A percentile compares a stretch with the other conserved stretches of the same genome.
Conservation (phyloP, 2,113 vertebrate species). For the Notarius quadriscutis region DNA sequence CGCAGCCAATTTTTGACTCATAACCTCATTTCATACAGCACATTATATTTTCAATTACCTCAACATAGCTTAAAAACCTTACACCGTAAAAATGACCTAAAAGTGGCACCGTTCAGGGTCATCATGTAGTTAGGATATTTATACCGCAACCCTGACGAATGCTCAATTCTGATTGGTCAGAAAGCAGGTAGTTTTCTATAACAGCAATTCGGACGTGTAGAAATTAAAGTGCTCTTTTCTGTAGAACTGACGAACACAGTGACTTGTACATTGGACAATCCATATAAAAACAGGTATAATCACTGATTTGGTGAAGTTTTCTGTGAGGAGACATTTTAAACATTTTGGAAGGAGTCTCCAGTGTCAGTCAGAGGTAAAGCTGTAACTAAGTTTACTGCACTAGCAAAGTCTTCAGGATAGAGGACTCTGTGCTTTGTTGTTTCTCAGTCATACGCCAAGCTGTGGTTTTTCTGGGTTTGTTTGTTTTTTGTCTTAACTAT, state of each 20-base stretch:
- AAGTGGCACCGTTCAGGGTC: background rate
- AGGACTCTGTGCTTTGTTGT: background rate
- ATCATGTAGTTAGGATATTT: background rate
- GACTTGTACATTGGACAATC: background rate
- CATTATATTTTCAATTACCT: background rate
- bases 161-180: background rate
- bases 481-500: no score
- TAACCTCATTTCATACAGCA: slow-evolving; percentile 13
- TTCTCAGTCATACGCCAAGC: background rate
- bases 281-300: background rate
- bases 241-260: background rate
- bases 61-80: background rate
- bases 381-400: background rate
- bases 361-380: background rate
- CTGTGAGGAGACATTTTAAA: background rate
- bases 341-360: background rate
- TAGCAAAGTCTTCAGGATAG: background rate
- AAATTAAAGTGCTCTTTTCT: background rate
- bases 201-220: background rate
- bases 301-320: background rate
- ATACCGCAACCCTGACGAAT: background rate
- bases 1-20: slow-evolving; percentile 33
- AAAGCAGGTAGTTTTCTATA: background rate
- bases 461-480: no score
- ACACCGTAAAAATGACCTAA: background rate